These are phyloP conservation scores for Drosophila tropicalis DNA, from an alignment of 1,140 invertebrate genomes.

Conservation along the genomic window DNA sequence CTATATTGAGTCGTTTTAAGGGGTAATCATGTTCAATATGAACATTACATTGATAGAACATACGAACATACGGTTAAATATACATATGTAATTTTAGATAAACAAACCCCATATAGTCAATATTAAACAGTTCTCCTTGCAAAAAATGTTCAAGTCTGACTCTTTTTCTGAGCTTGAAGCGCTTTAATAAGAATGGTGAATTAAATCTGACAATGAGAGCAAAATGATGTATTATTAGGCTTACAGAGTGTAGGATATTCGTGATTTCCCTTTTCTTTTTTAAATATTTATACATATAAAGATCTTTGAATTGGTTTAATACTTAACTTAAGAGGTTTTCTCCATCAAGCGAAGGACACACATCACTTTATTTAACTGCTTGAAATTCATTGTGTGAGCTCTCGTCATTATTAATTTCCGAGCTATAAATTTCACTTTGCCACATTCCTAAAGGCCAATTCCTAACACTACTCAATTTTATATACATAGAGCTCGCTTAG, in stretches of 20 bases:
- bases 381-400: slow-evolving; percentile 67
- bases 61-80: too few species aligned
- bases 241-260: not conserved
- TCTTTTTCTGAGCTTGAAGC: too few species aligned
- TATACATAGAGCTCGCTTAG: slow-evolving; percentile 3
- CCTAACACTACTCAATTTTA: slow-evolving; percentile 55
- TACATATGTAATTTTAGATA: too few species aligned
- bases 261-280: not conserved
- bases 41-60: too few species aligned
- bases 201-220: too few species aligned
- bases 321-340: slow-evolving; percentile 36
- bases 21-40: too few species aligned
- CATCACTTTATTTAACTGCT: slow-evolving; percentile 52
- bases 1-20: too few species aligned
- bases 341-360: slow-evolving; percentile 26
- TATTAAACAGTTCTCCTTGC: too few species aligned
- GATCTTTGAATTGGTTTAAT: slow-evolving; percentile 28
- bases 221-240: too few species aligned
- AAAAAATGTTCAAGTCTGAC: too few species aligned
- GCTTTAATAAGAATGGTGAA: too few species aligned
- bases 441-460: slow-evolving; percentile 75
- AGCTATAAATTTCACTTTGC: slow-evolving; percentile 80
- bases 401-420: slow-evolving; percentile 80
- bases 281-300: not conserved
- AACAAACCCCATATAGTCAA: too few species aligned